phyloP scores from a whole-genome alignment of 2,113 vertebrate genomes.

The Elachura formosa region DNA sequence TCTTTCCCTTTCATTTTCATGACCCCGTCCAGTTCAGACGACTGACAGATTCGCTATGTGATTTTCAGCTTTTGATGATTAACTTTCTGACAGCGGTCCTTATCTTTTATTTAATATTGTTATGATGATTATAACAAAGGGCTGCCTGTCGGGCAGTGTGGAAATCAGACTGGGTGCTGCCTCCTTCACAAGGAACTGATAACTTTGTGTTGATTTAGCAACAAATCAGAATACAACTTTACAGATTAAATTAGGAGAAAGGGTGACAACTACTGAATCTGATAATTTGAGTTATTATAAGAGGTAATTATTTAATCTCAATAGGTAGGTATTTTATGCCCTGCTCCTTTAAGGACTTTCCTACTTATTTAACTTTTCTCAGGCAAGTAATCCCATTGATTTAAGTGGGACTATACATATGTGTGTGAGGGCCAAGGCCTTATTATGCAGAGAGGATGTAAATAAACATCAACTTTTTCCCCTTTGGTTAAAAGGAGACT shows the following conservation, averaged over 20 bases:
- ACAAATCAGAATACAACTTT: background rate
- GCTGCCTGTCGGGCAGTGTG: background rate
- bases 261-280: background rate
- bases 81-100: background rate
- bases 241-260: background rate
- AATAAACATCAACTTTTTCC: background rate
- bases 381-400: background rate
- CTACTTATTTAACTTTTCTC: background rate
- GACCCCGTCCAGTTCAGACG: background rate
- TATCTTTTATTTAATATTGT: conserved; percentile 31
- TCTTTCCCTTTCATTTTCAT: conserved; percentile 50
- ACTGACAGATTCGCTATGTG: background rate
- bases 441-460: background rate
- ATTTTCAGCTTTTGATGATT: conserved; percentile 1
- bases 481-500: background rate
- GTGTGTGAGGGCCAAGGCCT: background rate
- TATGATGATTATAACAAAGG: background rate
- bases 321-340: background rate
- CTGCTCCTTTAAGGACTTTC: background rate
- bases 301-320: background rate
- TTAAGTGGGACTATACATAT: background rate
- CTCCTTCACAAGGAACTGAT: background rate
- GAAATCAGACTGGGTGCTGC: background rate
- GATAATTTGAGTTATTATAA: background rate
- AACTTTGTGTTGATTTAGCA: background rate